phyloP scores from a whole-genome alignment of 2,797 vertebrate genomes.

The Argentina silus region DNA sequence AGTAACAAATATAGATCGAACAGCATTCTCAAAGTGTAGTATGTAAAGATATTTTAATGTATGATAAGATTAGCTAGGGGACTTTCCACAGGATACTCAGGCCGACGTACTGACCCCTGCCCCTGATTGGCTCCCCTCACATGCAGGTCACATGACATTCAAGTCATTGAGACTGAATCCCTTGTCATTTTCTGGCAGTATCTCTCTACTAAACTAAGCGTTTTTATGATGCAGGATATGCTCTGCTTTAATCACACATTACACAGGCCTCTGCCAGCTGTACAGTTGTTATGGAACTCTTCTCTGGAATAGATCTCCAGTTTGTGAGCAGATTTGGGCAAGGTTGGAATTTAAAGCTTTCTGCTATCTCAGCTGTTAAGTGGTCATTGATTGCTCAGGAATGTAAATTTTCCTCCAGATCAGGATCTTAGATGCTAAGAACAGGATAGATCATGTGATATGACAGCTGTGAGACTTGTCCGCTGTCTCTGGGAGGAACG shows the following conservation, averaged over 20 bases:
- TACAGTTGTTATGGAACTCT: background rate
- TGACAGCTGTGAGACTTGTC: conserved; percentile 39
- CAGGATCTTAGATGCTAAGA: conserved; percentile 19
- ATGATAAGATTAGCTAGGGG: background rate
- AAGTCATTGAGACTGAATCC: background rate
- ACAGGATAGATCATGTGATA: conserved; percentile 40
- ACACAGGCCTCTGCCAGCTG: background rate
- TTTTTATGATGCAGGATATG: background rate
- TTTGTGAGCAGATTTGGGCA: background rate
- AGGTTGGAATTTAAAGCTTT: conserved; percentile 26
- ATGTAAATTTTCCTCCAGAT: conserved; percentile 40
- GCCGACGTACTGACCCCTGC: background rate
- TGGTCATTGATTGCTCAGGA: conserved; percentile 37
- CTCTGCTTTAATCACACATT: background rate
- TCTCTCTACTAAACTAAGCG: background rate
- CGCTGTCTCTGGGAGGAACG: background rate
- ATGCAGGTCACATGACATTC: background rate
- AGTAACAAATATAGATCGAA: background rate
- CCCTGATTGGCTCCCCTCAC: background rate
- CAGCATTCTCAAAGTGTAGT: background rate
- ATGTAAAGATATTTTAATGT: background rate
- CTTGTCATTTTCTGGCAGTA: background rate
- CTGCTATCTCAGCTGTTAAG: conserved; percentile 8
- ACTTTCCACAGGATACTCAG: background rate
- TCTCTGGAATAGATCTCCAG: conserved; percentile 4